phyloP scores from a whole-genome alignment of 2,888 invertebrate species.

The Zhengitettix transpicula region DNA sequence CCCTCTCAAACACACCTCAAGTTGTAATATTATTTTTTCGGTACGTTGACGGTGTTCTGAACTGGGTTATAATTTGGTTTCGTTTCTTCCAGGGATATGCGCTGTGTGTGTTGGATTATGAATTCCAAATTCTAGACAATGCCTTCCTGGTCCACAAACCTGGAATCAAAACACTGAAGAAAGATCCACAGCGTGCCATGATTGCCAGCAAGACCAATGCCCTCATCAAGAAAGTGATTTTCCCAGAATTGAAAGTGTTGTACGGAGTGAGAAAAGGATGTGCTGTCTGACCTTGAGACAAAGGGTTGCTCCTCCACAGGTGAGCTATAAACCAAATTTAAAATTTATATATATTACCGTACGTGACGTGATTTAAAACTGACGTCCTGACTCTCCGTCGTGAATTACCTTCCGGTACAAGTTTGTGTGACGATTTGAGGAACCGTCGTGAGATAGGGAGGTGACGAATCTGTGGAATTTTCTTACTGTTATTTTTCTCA shows the following conservation, averaged over 20 bases:
- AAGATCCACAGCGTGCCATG: conserved; percentile 58
- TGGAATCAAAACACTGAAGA: conserved; percentile 71
- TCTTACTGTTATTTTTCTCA: no score
- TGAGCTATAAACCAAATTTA: no score
- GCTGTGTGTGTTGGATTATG: conserved; percentile 78
- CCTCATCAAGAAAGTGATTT: conserved; percentile 60
- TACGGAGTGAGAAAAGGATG: conserved; percentile 68
- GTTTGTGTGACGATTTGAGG: no score
- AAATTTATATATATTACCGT: no score
- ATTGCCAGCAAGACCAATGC: conserved; percentile 61
- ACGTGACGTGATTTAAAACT: no score
- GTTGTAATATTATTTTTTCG: not conserved
- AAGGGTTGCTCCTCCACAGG: no score
- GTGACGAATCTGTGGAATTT: no score
- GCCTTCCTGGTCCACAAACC: conserved; percentile 87
- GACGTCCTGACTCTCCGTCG: no score
- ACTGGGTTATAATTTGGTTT: not conserved
- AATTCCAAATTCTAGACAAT: conserved; percentile 83
- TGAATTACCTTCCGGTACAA: no score
- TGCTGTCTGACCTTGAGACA: conserved; percentile 42
- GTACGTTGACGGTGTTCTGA: not conserved
- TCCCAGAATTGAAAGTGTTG: conserved; percentile 69
- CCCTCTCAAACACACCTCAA: no score
- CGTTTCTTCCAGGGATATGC: conserved; percentile 57
- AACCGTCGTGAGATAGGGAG: no score